phyloP scores from a whole-genome alignment of 2,888 invertebrate genomes.

The Mythimna pallens region DNA sequence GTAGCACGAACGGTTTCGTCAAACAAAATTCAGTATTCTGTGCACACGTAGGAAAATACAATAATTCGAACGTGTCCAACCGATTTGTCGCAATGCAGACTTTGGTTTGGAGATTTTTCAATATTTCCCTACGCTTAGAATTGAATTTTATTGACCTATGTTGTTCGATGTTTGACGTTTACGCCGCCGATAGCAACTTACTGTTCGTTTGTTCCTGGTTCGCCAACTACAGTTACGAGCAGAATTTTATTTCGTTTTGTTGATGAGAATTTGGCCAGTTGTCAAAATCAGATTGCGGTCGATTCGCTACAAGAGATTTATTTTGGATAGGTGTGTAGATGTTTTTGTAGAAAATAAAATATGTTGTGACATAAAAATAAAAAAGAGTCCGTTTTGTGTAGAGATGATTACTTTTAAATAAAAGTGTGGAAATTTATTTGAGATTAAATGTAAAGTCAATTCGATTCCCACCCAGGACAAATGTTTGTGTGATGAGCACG shows the following conservation, averaged over 20 bases:
- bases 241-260: slow-evolving; percentile 58
- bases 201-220: slow-evolving; percentile 47
- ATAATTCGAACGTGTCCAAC: slow-evolving; percentile 85
- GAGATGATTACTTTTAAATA: not conserved
- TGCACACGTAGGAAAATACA: slow-evolving; percentile 78
- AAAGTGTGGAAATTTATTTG: no score
- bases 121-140: slow-evolving; percentile 73
- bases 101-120: slow-evolving; percentile 77
- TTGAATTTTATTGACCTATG: slow-evolving; percentile 67
- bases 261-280: slow-evolving; percentile 56
- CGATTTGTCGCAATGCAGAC: slow-evolving; percentile 88
- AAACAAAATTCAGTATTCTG: slow-evolving; percentile 80
- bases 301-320: slow-evolving; percentile 48
- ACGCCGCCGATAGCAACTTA: slow-evolving; percentile 53
- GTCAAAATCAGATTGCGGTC: slow-evolving; percentile 57
- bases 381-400: not conserved
- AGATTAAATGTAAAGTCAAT: not conserved
- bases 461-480: no score
- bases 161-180: slow-evolving; percentile 63
- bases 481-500: no score
- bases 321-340: slow-evolving; percentile 31
- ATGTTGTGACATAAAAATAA: no score
- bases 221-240: slow-evolving; percentile 31
- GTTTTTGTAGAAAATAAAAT: slow-evolving; percentile 17
- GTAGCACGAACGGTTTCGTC: slow-evolving; percentile 73